Percentiles rank a stretch among this genome's conserved stretches.
Conservation (phyloP, 2,888 invertebrate species). For the Trichopria drosophilae region DNA sequence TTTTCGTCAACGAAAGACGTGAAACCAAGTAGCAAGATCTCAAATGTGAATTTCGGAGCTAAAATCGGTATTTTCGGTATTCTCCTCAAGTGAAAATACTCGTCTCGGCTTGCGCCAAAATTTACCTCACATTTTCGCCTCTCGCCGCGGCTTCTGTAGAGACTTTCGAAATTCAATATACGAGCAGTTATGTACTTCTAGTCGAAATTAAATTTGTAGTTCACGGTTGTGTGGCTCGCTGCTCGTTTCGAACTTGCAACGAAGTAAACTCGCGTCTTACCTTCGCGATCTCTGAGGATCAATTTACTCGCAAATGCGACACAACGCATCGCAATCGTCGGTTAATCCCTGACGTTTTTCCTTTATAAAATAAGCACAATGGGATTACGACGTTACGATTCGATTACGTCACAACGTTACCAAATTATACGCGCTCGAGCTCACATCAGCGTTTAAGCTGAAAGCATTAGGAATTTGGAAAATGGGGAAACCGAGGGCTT, state of each 20-base stretch:
- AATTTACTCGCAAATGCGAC: constrained; percentile 16
- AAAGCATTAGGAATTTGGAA: no score
- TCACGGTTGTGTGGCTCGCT: constrained; percentile 40
- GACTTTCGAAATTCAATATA: constrained; percentile 44
- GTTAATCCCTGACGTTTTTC: no score
- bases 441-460: no score
- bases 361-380: no score
- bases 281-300: constrained; percentile 14
- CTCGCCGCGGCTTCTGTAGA: constrained; percentile 37
- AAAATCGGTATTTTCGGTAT: constrained; percentile 44
- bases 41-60: constrained; percentile 8
- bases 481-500: no score
- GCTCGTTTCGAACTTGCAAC: constrained; percentile 30
- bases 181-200: constrained; percentile 40
- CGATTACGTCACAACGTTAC: no score
- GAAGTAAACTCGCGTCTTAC: constrained; percentile 35
- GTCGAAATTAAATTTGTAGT: constrained; percentile 44
- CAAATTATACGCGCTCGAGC: no score
- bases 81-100: constrained; percentile 28
- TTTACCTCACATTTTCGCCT: constrained; percentile 28
- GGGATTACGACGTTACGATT: no score
- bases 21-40: constrained; percentile 17
- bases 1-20: no score
- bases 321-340: no score
- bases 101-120: constrained; percentile 23